Base-by-base conservation (phyloP, 1,140 invertebrate genomes). In the Drosophila bocqueti region DNA sequence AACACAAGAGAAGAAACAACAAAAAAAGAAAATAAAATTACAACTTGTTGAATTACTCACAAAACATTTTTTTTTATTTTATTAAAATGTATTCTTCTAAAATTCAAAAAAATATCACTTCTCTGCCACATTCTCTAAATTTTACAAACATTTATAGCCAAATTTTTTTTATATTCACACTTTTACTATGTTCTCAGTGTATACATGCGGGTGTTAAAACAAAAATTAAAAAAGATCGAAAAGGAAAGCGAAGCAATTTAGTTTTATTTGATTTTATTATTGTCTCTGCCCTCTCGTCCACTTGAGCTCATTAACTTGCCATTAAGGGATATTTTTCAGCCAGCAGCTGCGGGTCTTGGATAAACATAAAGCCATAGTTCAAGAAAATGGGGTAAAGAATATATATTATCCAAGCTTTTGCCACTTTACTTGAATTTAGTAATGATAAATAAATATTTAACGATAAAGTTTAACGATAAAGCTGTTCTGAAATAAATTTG, bases 221-320 rank as follows among this genome's bases (percentile, higher is more conserved):
- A 46, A 18, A 18, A 63, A 60, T 40, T 57, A 43, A 59, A 45
- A 59, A 18, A 31, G 4, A 13, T 36, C 36, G 13, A 57, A 21
- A 65, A 18, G 40, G 55, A 58, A 58, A 26, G 63, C 26, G 38
- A 60, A 47, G 52, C 77, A 71, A 78, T 78, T 78, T 78, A 78
- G 58, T 71, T 78, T 71, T 43, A 78, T 78, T 78, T 78, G 75
- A 79, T 78, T 78, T 78, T 78, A 69, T 77, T 77, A 68, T 61
- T 77, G 75, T 77, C 75, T 77, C 55, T 68, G 24, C 38, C 16
- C 18, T 29, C 59, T 31, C 67, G 47, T 49, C 67, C 67, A 84
- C 81, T 84, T 84, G 73, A 84, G 81, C 81, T 84, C 81, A 84
- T 84, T 83, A 83, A 80, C 72, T 81, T 62, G 64, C 82, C 67